Percentiles rank a stretch among this genome's conserved stretches.
phyloP scores from a whole-genome alignment of 1,140 invertebrate species.

The Heterodera schachtii region DNA sequence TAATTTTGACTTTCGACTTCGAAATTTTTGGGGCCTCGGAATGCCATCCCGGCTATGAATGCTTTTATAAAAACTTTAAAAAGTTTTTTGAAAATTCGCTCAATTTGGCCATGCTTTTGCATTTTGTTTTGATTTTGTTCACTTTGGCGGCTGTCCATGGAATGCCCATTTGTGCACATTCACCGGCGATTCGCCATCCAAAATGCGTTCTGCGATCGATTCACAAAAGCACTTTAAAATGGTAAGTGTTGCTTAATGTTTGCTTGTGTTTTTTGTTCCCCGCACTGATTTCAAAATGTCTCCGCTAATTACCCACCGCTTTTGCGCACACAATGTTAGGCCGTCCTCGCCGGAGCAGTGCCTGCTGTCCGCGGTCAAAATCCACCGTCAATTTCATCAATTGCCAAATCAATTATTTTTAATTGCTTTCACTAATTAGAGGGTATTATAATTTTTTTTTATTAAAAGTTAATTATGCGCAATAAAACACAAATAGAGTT shows the following conservation, averaged over 20 bases:
- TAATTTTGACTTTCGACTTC: no score
- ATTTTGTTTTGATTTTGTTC: background rate
- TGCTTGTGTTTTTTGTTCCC: no score
- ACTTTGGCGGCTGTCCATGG: constrained; percentile 27
- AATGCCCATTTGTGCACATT: constrained; percentile 25
- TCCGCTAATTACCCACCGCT: background rate
- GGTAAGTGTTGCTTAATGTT: background rate
- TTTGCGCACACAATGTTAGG: constrained; percentile 1
- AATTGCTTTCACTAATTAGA: no score
- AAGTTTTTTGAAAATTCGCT: no score
- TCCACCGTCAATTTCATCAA: constrained; percentile 24
- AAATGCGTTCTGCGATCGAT: constrained; percentile 15
- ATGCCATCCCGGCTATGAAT: no score
- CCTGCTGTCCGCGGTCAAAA: constrained; percentile 19
- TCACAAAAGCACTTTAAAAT: constrained; percentile 22
- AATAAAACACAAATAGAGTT: no score
- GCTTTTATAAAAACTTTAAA: no score
- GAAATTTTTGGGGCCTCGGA: no score
- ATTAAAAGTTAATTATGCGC: no score
- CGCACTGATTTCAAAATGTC: background rate
- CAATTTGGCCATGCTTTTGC: no score
- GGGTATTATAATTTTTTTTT: no score
- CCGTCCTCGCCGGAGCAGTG: constrained; percentile 8
- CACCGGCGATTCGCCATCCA: constrained; percentile 23
- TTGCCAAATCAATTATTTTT: no score